Evolutionary conservation across 2,113 vertebrate genomes (phyloP).

Genomic region (Sporophila hypoxantha): DNA sequence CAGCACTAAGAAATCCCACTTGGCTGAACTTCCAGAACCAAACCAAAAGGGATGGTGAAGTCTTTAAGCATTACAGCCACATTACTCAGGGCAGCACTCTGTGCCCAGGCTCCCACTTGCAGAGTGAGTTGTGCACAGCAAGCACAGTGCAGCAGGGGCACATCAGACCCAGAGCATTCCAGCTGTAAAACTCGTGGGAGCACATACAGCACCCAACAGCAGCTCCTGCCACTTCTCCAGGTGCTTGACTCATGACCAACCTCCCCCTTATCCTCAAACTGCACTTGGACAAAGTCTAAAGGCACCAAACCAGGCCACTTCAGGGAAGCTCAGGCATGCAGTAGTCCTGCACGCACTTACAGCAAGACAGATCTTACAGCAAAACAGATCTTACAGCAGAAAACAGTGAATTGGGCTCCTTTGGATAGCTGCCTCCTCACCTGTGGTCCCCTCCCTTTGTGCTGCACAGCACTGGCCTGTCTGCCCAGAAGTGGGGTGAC

Average conservation of each 20-base stretch:
- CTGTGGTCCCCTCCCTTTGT: neutral
- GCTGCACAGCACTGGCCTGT: neutral
- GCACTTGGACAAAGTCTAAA: neutral
- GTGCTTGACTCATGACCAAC: neutral
- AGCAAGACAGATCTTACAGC: accelerated
- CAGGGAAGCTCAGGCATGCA: neutral
- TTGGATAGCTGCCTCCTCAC: neutral
- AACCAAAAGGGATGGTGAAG: neutral
- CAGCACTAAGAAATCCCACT: neutral
- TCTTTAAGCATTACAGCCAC: neutral
- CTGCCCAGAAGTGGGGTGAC: neutral
- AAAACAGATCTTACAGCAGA: neutral
- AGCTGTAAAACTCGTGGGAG: neutral
- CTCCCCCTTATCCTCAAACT: neutral
- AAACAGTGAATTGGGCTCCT: neutral
- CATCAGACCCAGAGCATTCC: accelerated
- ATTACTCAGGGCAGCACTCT: neutral
- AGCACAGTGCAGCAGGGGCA: accelerated
- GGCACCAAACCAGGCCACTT: neutral
- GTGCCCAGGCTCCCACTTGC: neutral
- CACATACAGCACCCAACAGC: neutral
- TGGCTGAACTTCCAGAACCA: neutral
- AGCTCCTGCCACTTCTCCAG: neutral
- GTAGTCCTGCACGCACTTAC: neutral
- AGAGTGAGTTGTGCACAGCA: neutral